These are phyloP conservation scores for Urechis unicinctus DNA, from an alignment of 2,888 invertebrate genomes.

Conservation along the genomic window DNA sequence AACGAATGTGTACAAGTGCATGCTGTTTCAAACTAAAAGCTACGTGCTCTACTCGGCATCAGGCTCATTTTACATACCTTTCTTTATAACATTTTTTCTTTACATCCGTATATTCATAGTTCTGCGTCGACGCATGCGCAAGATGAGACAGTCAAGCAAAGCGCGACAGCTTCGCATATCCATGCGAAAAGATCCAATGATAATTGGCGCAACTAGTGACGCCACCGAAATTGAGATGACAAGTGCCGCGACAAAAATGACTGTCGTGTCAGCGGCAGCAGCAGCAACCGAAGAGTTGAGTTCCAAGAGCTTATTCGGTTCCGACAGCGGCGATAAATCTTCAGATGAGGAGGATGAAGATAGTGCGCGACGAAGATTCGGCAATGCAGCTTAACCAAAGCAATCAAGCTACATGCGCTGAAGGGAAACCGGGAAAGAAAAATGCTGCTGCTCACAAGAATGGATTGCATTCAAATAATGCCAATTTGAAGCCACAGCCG, in stretches of 20 bases:
- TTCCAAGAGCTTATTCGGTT: slow-evolving; percentile 17
- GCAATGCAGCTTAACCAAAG: no score
- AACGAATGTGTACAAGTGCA: slow-evolving; percentile 34
- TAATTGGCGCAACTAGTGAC: not conserved
- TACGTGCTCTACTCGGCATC: slow-evolving; percentile 49
- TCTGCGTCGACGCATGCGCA: slow-evolving; percentile 33
- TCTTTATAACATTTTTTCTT: slow-evolving; percentile 43
- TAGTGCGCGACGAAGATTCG: no score
- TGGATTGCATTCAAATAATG: no score
- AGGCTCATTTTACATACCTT: slow-evolving; percentile 48
- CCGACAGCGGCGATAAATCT: slow-evolving; percentile 13
- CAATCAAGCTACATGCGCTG: no score
- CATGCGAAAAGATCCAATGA: not conserved
- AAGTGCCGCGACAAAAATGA: slow-evolving; percentile 1
- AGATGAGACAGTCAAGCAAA: no score
- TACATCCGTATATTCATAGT: slow-evolving; percentile 47
- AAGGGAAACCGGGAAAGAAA: no score
- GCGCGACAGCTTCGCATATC: not conserved
- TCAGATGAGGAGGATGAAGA: slow-evolving; percentile 10
- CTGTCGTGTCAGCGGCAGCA: slow-evolving; percentile 1
- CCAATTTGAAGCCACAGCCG: no score
- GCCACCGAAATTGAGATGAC: slow-evolving; percentile 8
- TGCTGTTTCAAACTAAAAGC: slow-evolving; percentile 41
- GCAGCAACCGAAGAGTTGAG: slow-evolving; percentile 12
- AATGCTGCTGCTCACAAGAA: no score